Conservation (phyloP, 2,113 vertebrate species). For the Aramus guarauna region DNA sequence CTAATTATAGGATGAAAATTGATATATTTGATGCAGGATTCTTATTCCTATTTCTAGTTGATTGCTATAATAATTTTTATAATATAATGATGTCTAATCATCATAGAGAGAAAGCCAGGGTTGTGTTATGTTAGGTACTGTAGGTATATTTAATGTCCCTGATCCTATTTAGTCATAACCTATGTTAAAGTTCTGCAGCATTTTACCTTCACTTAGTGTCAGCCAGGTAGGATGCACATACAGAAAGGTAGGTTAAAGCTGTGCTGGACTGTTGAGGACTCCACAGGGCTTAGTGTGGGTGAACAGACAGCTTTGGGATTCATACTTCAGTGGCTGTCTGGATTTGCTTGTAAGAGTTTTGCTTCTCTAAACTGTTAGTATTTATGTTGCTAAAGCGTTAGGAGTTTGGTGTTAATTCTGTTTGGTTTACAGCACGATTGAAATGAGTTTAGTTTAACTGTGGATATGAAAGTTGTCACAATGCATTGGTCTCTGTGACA, state of each 20-base stretch:
- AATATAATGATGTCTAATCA: neutral
- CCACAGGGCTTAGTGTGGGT: neutral
- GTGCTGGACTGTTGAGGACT: neutral
- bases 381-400: neutral
- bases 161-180: neutral
- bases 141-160: neutral
- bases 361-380: neutral
- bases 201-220: neutral
- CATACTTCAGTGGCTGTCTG: neutral
- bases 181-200: neutral
- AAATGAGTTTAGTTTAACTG: neutral
- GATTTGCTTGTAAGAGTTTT: neutral
- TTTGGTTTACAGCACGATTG: neutral
- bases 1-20: neutral
- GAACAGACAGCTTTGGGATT: neutral
- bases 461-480: conserved; percentile 55
- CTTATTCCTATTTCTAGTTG: neutral
- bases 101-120: neutral
- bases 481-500: neutral
- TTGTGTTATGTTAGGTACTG: neutral
- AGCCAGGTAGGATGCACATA: neutral
- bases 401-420: neutral
- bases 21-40: neutral
- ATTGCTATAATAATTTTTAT: neutral
- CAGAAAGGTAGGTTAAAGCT: neutral